phyloP scores from a whole-genome alignment of 2,888 invertebrate species.

The Phaonia tiefii region DNA sequence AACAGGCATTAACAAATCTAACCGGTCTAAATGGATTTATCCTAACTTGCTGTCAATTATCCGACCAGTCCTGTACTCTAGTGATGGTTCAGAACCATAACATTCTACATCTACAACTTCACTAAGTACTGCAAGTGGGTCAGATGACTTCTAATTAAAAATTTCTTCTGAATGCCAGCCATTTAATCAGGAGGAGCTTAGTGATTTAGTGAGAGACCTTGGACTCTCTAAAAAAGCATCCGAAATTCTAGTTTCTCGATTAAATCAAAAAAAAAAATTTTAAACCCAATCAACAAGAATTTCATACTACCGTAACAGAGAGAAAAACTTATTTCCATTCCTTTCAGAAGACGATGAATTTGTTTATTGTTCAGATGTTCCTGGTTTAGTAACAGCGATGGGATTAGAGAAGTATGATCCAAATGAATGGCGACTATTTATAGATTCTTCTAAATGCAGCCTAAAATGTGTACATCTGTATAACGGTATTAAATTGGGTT shows the following conservation, averaged over 20 bases:
- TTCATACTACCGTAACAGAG: slow-evolving; percentile 22
- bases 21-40: too few species aligned
- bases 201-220: too few species aligned
- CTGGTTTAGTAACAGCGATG: slow-evolving; percentile 42
- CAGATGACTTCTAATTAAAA: not conserved
- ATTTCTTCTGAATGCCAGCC: too few species aligned
- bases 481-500: slow-evolving; percentile 50
- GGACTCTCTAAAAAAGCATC: too few species aligned
- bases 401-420: slow-evolving; percentile 49
- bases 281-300: not conserved
- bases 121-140: slow-evolving; percentile 1
- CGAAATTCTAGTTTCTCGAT: too few species aligned
- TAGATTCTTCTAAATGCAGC: slow-evolving; percentile 53
- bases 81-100: not conserved
- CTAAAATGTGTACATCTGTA: slow-evolving; percentile 54
- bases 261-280: too few species aligned
- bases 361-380: slow-evolving; percentile 9
- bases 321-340: slow-evolving; percentile 31
- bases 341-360: not conserved
- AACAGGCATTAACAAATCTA: too few species aligned
- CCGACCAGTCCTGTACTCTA: not conserved
- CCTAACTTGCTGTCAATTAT: not conserved
- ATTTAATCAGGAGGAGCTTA: too few species aligned
- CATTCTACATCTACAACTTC: slow-evolving; percentile 2
- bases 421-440: slow-evolving; percentile 58